Base-by-base conservation (phyloP, 2,888 invertebrate species). In the Reticulitermes lucifugus region DNA sequence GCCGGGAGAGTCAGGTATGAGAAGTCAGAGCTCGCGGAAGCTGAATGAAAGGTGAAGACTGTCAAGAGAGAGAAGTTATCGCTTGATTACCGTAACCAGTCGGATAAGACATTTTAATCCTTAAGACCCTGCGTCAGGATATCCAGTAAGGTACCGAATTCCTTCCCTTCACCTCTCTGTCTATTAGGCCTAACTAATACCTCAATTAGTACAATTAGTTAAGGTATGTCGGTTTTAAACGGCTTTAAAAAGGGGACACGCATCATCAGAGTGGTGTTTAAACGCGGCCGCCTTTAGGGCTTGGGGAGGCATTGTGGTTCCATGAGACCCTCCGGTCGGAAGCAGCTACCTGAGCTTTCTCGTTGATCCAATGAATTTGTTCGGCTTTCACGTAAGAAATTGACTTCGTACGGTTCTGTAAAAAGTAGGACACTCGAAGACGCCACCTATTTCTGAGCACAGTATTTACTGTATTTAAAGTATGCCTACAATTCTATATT, bases 181-280 rank as follows among this genome's bases (percentile, higher is more conserved):
- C 29, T 73, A 41, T 73, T 73, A 41, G 73, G 25, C 35, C 41
- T 73, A 35, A 73, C 73, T 73, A 73, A 73, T 73, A 35, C 73
- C 14, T 73, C 73, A 73, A 73, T 73, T 73, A 73, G 73, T 73
- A 73, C 73, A 73, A 73, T 73, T 41, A 41, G 73, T 21, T 18
- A 73, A 73, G 73, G 73, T 35, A 73, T 73, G 73, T 73, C 73
- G 29, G 70, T n/a, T 70, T 46, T 70, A 29, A 70, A 70, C 70
- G 10, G 73, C 73, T 35, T 35, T 73, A 29, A 73, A 29, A 73
- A 41, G 10, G 73, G 65, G 14, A 25, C 7, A n/a, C 3, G n/a
- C 25, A 73, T 12, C 25, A 29, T 73, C 18, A 12, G 41, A 29
- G 73, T 41, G 73, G 5, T 21, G 18, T 12, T 41, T 73, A 35